phyloP scores from a whole-genome alignment of 92 coral and sea anemone species.

The Phenganax stokvisi region DNA sequence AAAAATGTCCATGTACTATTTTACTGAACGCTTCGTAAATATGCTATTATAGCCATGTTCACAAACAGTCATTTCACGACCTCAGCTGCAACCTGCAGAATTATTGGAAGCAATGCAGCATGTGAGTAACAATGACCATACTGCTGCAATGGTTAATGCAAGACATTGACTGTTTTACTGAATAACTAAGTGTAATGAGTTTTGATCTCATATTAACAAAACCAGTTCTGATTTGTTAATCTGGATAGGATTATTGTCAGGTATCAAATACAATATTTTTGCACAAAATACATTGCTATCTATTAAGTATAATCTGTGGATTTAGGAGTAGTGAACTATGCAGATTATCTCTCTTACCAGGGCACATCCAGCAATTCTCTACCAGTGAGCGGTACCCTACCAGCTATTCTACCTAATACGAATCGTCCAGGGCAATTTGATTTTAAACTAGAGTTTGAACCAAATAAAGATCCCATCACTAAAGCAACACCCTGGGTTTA shows the following conservation, averaged over 20 bases:
- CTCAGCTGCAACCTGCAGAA: constrained; percentile 7
- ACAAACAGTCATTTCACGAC: background rate
- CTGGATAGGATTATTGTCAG: no score
- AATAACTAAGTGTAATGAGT: background rate
- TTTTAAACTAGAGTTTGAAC: constrained; percentile 60
- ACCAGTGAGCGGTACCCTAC: background rate
- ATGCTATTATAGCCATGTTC: background rate
- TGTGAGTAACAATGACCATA: background rate
- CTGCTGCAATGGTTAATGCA: background rate
- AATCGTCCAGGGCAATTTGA: constrained; percentile 60
- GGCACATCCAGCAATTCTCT: background rate
- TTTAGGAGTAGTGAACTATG: no score
- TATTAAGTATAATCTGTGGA: no score
- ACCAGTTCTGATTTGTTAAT: background rate
- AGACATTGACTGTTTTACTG: background rate
- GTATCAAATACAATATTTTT: no score
- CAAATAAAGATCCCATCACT: constrained; percentile 57
- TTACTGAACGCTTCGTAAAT: background rate
- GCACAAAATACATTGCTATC: no score
- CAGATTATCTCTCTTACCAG: background rate
- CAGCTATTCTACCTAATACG: constrained; percentile 44
- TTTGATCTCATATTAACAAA: background rate
- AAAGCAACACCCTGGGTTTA: constrained; percentile 96
- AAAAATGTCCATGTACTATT: background rate
- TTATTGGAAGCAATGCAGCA: background rate